Conservation (phyloP, 2,888 invertebrate species). For the Quadroppia sp. region DNA sequence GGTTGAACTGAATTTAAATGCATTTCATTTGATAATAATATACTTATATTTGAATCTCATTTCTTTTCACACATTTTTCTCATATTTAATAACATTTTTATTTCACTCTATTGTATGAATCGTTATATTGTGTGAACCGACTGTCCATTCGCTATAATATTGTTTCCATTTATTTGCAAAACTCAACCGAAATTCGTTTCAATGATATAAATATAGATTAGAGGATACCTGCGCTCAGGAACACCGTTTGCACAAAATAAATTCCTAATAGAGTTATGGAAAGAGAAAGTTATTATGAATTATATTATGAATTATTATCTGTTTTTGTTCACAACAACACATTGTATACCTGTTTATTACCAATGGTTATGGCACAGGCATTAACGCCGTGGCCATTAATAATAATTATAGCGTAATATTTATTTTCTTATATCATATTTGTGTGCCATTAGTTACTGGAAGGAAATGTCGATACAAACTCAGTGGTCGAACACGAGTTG, state of each 20-base stretch:
- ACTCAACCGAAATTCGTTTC: not conserved
- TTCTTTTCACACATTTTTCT: not conserved
- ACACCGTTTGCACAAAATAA: no score
- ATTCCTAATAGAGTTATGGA: not conserved
- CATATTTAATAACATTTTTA: not conserved
- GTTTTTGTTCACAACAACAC: not conserved
- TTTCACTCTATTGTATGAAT: no score
- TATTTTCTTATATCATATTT: not conserved
- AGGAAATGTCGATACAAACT: constrained; percentile 80
- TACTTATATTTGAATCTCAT: not conserved
- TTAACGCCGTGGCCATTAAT: not conserved
- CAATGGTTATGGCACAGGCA: not conserved
- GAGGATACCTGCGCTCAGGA: not conserved
- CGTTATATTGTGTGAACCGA: not conserved
- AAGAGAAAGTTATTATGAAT: no score
- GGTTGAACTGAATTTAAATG: no score
- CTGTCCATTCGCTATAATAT: not conserved
- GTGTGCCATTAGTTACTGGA: constrained; percentile 47
- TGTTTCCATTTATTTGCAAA: not conserved
- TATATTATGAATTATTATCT: not conserved
- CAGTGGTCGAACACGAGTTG: constrained; percentile 69
- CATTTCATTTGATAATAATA: no score
- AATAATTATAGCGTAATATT: not conserved
- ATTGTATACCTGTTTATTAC: not conserved
- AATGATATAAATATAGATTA: not conserved